A percentile compares a stretch with the other conserved stretches of the same genome.
Conservation (phyloP, 2,113 vertebrate species). For the Labeo rohita region DNA sequence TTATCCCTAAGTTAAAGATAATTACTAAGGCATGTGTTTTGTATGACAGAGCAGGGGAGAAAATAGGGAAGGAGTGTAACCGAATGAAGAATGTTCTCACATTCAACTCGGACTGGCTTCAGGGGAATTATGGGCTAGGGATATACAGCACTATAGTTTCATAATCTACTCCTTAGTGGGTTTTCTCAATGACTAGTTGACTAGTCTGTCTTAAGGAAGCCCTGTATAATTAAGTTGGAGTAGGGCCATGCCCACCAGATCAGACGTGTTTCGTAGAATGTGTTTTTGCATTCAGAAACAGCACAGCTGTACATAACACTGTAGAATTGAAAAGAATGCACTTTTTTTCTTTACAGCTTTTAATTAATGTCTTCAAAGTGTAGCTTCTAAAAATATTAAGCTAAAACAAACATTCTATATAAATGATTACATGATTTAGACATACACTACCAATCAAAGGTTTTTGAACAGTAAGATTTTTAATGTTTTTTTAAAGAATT, state of each 20-base stretch:
- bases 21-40: slow-evolving; percentile 63
- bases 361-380: no score
- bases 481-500: no score
- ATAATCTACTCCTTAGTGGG: not conserved
- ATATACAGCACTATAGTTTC: not conserved
- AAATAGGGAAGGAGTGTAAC: not conserved
- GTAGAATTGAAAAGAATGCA: not conserved
- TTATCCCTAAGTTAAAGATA: slow-evolving; percentile 66
- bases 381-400: no score
- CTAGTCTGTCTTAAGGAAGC: not conserved
- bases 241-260: slow-evolving; percentile 8
- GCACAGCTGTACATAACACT: not conserved
- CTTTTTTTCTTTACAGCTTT: no score
- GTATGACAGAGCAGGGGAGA: slow-evolving; percentile 31
- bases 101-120: not conserved
- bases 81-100: slow-evolving; percentile 1
- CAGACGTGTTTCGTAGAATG: not conserved
- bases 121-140: slow-evolving; percentile 20
- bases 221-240: slow-evolving; percentile 24
- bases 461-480: no score
- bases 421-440: no score
- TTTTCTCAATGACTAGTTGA: slow-evolving; percentile 19
- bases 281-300: slow-evolving; percentile 9
- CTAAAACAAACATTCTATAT: no score
- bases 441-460: no score